Conservation (phyloP, 2,113 vertebrate species). For the Neopipo cinnamomea region DNA sequence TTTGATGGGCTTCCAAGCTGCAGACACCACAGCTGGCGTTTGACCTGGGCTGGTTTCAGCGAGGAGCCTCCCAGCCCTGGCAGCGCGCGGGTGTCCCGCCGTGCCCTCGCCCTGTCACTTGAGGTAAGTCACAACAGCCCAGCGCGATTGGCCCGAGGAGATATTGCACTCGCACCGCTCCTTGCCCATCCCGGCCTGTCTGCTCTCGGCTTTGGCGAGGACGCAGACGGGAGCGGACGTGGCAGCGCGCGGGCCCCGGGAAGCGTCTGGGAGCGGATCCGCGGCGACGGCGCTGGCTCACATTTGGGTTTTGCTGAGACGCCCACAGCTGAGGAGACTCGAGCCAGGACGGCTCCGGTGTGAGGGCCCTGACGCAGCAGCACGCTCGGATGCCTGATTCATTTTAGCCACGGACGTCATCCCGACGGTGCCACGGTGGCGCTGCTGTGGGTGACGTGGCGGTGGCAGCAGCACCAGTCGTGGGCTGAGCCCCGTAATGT, state of each 20-base stretch:
- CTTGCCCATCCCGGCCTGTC: background rate
- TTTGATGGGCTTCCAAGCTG: background rate
- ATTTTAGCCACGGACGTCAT: background rate
- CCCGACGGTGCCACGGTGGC: fast-evolving
- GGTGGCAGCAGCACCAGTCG: background rate
- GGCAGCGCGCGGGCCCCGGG: background rate
- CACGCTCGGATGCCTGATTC: background rate
- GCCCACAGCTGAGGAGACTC: background rate
- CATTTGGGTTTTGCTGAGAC: background rate
- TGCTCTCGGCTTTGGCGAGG: background rate
- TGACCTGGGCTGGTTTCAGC: background rate
- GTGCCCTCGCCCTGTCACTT: background rate
- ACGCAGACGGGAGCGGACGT: background rate
- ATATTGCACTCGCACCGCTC: fast-evolving
- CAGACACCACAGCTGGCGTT: background rate
- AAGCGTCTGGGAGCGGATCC: background rate
- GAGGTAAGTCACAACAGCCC: background rate
- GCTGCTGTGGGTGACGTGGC: background rate
- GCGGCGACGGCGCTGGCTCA: background rate
- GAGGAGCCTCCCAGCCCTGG: background rate
- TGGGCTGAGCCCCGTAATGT: background rate
- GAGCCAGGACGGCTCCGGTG: background rate
- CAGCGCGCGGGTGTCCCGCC: background rate
- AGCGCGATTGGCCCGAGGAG: background rate
- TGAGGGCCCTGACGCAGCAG: background rate